These are phyloP conservation scores for Oreamnos americanus DNA, from an alignment of 2,113 vertebrate species.

Conservation along the genomic window DNA sequence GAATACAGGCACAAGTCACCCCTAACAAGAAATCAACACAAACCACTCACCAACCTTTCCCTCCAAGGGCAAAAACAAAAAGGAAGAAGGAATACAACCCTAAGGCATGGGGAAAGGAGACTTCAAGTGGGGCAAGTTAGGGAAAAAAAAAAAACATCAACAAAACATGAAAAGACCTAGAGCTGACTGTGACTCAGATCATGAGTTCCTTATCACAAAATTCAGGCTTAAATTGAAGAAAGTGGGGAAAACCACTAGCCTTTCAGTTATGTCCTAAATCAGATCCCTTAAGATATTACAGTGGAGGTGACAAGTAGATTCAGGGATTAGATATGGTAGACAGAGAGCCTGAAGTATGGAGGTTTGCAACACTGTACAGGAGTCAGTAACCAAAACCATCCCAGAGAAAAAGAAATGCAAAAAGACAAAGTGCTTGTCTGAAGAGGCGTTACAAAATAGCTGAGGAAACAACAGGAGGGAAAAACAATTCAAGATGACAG, in stretches of 20 bases:
- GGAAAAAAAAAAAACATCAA: background rate
- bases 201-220: background rate
- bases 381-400: background rate
- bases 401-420: background rate
- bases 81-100: background rate
- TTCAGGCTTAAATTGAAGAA: background rate
- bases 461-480: background rate
- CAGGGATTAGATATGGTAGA: background rate
- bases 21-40: background rate
- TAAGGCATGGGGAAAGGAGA: background rate
- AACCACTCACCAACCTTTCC: background rate
- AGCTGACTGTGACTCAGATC: background rate
- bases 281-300: background rate
- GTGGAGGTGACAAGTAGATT: background rate
- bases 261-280: background rate
- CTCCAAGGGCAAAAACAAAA: background rate
- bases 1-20: background rate
- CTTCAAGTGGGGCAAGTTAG: background rate
- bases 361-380: background rate
- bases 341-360: background rate
- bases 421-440: background rate
- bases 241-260: background rate
- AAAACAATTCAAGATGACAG: background rate
- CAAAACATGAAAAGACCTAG: background rate
- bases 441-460: background rate